Evolutionary conservation across 1,140 invertebrate species (phyloP).

Genomic region (Pseudachorutes palmiensis): DNA sequence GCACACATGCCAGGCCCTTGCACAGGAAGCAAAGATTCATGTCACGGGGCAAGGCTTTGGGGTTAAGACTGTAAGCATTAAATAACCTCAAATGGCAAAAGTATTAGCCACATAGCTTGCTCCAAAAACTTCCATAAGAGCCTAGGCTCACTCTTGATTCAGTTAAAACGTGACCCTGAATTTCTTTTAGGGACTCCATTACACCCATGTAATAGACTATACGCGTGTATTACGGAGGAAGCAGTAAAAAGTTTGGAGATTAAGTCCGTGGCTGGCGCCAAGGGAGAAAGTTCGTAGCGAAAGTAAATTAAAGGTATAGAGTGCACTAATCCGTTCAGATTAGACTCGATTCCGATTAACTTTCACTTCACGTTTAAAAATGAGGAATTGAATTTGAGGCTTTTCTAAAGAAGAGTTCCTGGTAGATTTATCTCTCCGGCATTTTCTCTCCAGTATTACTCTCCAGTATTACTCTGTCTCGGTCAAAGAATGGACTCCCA

Average conservation of each 20-base stretch:
- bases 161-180: neutral
- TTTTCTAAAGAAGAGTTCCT: too few species aligned
- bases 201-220: neutral
- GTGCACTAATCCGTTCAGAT: neutral
- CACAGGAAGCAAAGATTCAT: neutral
- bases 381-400: neutral
- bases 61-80: neutral
- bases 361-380: neutral
- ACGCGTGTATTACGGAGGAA: neutral
- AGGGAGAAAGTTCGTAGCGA: neutral
- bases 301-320: neutral
- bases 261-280: neutral
- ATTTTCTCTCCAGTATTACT: too few species aligned
- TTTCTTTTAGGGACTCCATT: neutral
- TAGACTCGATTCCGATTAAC: neutral
- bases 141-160: neutral
- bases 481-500: too few species aligned
- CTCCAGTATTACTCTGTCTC: too few species aligned
- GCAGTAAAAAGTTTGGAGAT: neutral
- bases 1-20: neutral
- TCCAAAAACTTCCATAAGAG: neutral
- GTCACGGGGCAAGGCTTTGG: neutral
- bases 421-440: too few species aligned
- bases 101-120: neutral
- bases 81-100: conserved; percentile 7